Percentiles rank a stretch among this genome's conserved stretches.
phyloP scores from a whole-genome alignment of 2,113 vertebrate genomes.

The Prionailurus viverrinus region DNA sequence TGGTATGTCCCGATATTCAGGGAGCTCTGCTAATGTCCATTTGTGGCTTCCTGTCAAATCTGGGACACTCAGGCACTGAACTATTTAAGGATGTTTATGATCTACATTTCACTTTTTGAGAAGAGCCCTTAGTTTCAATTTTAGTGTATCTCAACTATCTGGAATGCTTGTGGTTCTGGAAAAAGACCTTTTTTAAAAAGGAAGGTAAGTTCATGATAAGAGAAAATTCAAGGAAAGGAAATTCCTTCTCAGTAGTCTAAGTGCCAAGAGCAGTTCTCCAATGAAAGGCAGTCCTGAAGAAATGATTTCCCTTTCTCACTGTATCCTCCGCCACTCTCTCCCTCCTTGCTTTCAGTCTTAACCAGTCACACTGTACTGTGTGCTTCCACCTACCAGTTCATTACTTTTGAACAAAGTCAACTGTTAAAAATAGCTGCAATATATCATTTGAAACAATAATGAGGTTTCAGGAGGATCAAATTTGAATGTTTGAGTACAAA shows the following conservation, averaged over 20 bases:
- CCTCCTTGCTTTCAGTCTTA: neutral
- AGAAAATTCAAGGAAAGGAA: neutral
- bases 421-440: neutral
- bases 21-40: slow-evolving; percentile 14
- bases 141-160: slow-evolving; percentile 49
- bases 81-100: slow-evolving; percentile 53
- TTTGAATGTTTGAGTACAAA: neutral
- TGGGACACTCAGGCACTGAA: slow-evolving; percentile 19
- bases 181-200: slow-evolving; percentile 42
- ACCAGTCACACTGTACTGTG: neutral
- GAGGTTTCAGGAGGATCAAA: neutral
- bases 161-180: slow-evolving; percentile 1
- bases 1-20: slow-evolving; percentile 65
- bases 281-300: neutral
- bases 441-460: neutral
- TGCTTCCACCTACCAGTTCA: neutral
- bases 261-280: neutral
- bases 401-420: slow-evolving; percentile 22
- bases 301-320: neutral
- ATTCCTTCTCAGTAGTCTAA: neutral
- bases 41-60: slow-evolving; percentile 20
- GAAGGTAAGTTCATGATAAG: neutral
- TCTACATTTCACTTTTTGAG: neutral
- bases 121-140: neutral
- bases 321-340: neutral